Percentiles rank a stretch among this genome's conserved stretches.
These are phyloP conservation scores for Anthoscopus minutus DNA, from an alignment of 2,113 vertebrate genomes.

Conservation along the genomic window DNA sequence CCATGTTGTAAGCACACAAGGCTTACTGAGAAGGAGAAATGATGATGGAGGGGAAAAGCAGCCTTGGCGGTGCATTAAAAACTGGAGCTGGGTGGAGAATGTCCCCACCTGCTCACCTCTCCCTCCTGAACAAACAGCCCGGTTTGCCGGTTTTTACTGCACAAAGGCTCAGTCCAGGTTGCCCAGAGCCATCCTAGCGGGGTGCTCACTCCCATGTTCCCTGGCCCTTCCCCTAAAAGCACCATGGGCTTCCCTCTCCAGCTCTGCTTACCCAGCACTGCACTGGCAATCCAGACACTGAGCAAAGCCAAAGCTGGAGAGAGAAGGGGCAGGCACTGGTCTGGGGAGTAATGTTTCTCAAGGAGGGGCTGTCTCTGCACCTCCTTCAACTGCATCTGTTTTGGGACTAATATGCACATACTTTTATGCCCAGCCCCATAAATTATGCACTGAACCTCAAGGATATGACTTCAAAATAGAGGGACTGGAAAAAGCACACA, in stretches of 20 bases:
- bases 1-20: not conserved
- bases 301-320: not conserved
- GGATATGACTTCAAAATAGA: not conserved
- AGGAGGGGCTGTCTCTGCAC: not conserved
- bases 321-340: not conserved
- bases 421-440: not conserved
- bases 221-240: not conserved
- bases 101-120: not conserved
- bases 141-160: not conserved
- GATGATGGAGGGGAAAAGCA: not conserved
- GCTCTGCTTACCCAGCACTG: not conserved
- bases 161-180: not conserved
- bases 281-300: fast-evolving
- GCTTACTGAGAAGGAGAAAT: not conserved
- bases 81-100: not conserved
- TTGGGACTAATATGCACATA: not conserved
- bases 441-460: not conserved
- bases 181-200: not conserved
- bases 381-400: not conserved
- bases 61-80: not conserved
- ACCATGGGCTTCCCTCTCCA: fast-evolving
- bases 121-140: not conserved
- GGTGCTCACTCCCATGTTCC: fast-evolving
- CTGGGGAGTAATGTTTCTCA: fast-evolving
- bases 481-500: not conserved